Base-by-base conservation (phyloP, 2,888 invertebrate species). In the Argyresthia goedartella region DNA sequence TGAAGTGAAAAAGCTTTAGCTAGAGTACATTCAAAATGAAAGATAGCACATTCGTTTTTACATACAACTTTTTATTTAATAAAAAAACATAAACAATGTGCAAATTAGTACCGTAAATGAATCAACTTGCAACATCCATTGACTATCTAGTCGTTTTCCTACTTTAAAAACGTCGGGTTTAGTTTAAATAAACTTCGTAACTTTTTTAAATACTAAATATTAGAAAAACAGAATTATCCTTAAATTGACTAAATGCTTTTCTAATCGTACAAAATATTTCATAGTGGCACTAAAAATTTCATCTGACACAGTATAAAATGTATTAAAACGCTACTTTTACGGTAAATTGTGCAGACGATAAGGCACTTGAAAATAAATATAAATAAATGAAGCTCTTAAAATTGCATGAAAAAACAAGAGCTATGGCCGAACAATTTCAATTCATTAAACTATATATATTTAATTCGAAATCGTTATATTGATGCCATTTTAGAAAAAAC, bases 41-140 rank as follows among this genome's bases (percentile, higher is more conserved):
- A 25, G 25, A 25, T 25, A n/a, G n/a, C 6, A 25, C 25, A 25
- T 25, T 25, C 2, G 25, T 25, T 39, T 35, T 34, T 51, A 51
- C 50, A 35, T 71, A 69, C 71, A 74, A 70, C 65, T 69, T 78
- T 77, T 82, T 81, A 81, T 78, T 81, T 82, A 81, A 51, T 25
- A 52, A 46, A 51, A 50, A 54, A 85, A 82, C 80, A 76, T 81
- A 75, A 81, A 82, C 81, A 77, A 76, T 81, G 81, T 77, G 82
- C 77, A 82, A 81, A 82, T 80, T 72, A 78, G 71, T 71, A n/a
- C n/a, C n/a, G n/a, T n/a, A 69, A 69, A 71, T 61, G 59, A 69
- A 46, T 25, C 66, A 67, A 74, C 74, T 73, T 71, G 73, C 71
- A 59, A 59, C 41, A 48, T 44, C 34, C 44, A 49, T 6, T 9